These are phyloP conservation scores for Oxyscelio sp. DNA, from an alignment of 2,888 invertebrate genomes.

Conservation along the genomic window DNA sequence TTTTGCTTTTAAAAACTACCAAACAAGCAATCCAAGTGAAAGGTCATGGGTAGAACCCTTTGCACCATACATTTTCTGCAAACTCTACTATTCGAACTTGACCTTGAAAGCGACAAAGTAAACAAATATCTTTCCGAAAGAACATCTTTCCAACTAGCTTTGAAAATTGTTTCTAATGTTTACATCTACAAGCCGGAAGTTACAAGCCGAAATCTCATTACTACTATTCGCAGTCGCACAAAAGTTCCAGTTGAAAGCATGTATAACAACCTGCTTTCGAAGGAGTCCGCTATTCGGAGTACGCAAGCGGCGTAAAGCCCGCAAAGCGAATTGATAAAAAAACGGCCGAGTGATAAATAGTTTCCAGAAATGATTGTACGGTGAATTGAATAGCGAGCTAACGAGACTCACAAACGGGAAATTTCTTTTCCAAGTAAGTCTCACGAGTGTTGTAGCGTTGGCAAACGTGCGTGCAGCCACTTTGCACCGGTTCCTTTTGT, in stretches of 20 bases:
- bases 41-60: too few relatives aligned
- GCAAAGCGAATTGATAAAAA: slow-evolving; percentile 53
- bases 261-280: slow-evolving; percentile 58
- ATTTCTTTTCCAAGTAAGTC: slow-evolving; percentile 69
- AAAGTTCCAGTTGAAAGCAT: slow-evolving; percentile 49
- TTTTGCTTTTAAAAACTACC: too few relatives aligned
- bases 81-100: too few relatives aligned
- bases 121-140: too few relatives aligned
- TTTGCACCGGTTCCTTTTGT: slow-evolving; percentile 71
- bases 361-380: slow-evolving; percentile 67
- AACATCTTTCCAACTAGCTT: too few relatives aligned
- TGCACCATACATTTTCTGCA: too few relatives aligned
- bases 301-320: slow-evolving; percentile 30
- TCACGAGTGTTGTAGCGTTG: slow-evolving; percentile 39
- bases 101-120: too few relatives aligned
- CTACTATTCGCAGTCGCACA: too few relatives aligned
- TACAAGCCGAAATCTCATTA: too few relatives aligned
- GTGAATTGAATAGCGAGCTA: slow-evolving; percentile 65
- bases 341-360: slow-evolving; percentile 55
- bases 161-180: too few relatives aligned
- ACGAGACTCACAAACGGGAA: slow-evolving; percentile 67
- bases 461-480: slow-evolving; percentile 67
- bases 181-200: too few relatives aligned
- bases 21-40: too few relatives aligned
- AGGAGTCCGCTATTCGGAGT: slow-evolving; percentile 42